Conservation (phyloP, 1,140 invertebrate species). For the Pachypsylla venusta region DNA sequence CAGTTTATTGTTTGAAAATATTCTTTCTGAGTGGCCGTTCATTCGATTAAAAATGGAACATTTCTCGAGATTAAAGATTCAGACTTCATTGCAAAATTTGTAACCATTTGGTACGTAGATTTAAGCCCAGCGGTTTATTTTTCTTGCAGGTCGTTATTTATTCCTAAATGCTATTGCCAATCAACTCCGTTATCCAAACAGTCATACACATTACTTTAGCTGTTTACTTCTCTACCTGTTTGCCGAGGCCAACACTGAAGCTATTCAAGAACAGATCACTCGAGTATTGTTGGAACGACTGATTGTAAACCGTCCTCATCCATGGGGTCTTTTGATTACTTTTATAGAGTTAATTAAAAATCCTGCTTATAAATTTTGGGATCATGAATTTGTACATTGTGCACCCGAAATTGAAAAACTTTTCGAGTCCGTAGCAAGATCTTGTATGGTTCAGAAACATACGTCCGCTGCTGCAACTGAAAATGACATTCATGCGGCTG, state of each 20-base stretch:
- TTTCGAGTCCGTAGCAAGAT: slow-evolving; percentile 85
- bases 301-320: slow-evolving; percentile 96
- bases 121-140: no score
- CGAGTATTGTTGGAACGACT: slow-evolving; percentile 88
- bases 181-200: slow-evolving; percentile 96
- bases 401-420: slow-evolving; percentile 97
- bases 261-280: slow-evolving; percentile 81
- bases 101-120: no score
- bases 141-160: slow-evolving; percentile 56
- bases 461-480: not conserved
- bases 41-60: no score
- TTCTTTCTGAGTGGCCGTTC: no score
- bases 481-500: not conserved
- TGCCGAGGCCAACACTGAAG: slow-evolving; percentile 93
- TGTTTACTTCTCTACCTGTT: slow-evolving; percentile 93
- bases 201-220: slow-evolving; percentile 98
- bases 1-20: no score
- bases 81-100: no score
- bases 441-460: slow-evolving; percentile 76
- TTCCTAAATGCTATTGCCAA: slow-evolving; percentile 98
- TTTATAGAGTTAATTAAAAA: slow-evolving; percentile 99
- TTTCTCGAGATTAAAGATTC: no score
- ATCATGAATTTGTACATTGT: slow-evolving; percentile 97
- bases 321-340: slow-evolving; percentile 96
- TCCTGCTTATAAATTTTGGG: slow-evolving; percentile 97